Percentiles rank a stretch among this genome's conserved stretches.
These are phyloP conservation scores for Stigmatopora argus DNA, from an alignment of 2,113 vertebrate genomes.

Conservation along the genomic window DNA sequence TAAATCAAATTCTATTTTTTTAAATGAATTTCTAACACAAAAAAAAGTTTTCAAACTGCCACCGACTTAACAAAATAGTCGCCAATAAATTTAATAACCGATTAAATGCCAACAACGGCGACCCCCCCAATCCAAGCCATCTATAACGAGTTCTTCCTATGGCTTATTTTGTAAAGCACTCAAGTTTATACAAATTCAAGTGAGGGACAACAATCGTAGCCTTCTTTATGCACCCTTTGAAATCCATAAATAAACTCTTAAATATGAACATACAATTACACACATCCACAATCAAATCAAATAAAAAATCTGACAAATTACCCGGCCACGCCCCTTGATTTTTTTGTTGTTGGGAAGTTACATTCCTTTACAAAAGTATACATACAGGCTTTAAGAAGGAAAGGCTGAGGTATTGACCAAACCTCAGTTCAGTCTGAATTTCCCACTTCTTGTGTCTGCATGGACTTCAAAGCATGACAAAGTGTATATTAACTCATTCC, in stretches of 20 bases:
- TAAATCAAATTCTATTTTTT: too few species aligned
- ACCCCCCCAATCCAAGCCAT: conserved; percentile 2
- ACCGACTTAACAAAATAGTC: too few species aligned
- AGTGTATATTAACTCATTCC: conserved; percentile 40
- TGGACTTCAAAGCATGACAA: conserved; percentile 42
- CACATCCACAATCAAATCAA: conserved; percentile 60
- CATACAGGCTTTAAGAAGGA: conserved; percentile 69
- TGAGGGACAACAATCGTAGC: conserved; percentile 58
- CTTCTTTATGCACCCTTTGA: conserved; percentile 67
- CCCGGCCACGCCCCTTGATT: conserved; percentile 3
- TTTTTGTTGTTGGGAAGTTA: conserved; percentile 43
- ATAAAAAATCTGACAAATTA: conserved; percentile 49
- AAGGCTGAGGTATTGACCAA: conserved; percentile 65
- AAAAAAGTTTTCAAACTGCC: too few species aligned
- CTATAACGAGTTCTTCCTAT: conserved; percentile 58
- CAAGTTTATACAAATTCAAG: conserved; percentile 42
- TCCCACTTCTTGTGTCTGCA: conserved; percentile 19
- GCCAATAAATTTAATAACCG: too few species aligned
- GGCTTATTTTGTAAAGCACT: conserved; percentile 67
- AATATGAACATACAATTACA: conserved; percentile 62
- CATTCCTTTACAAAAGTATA: conserved; percentile 75
- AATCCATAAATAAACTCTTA: conserved; percentile 67
- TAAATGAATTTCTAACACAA: too few species aligned
- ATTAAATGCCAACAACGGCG: conserved; percentile 1
- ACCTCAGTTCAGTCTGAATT: conserved; percentile 54